These are phyloP conservation scores for Colinus virginianus DNA, from an alignment of 2,113 vertebrate species.

Conservation along the genomic window DNA sequence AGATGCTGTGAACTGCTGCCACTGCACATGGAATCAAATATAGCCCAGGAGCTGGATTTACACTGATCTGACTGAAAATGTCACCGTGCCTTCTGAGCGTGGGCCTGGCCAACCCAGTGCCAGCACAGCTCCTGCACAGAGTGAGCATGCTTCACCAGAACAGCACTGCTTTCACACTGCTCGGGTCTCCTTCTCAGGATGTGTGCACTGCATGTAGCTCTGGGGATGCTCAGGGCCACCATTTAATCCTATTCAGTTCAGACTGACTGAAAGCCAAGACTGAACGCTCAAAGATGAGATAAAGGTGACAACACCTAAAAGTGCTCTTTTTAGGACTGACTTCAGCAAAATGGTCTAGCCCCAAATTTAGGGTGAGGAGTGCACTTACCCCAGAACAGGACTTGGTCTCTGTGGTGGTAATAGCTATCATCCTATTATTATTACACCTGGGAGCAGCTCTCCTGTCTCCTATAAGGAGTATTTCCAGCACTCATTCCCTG, in stretches of 20 bases:
- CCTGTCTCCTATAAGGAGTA: neutral
- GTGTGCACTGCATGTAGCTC: no score
- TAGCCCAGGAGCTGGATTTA: neutral
- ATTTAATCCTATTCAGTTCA: neutral
- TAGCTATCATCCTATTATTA: neutral
- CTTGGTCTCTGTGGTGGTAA: neutral
- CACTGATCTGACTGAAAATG: neutral
- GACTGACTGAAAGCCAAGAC: neutral
- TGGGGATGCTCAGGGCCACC: neutral
- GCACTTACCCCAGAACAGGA: neutral
- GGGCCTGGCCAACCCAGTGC: neutral
- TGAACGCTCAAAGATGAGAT: neutral
- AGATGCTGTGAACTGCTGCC: neutral
- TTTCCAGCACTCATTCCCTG: neutral
- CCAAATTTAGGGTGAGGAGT: neutral
- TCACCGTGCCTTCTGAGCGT: neutral
- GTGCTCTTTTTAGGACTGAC: neutral
- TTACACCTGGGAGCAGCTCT: neutral
- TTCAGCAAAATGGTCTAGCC: neutral
- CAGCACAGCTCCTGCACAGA: neutral
- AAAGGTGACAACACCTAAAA: neutral
- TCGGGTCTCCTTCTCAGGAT: rapidly evolving
- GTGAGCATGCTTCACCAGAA: rapidly evolving
- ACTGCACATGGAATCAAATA: neutral
- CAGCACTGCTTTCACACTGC: neutral